Conservation (phyloP, 2,888 invertebrate species). For the Trissoscelio sp. region DNA sequence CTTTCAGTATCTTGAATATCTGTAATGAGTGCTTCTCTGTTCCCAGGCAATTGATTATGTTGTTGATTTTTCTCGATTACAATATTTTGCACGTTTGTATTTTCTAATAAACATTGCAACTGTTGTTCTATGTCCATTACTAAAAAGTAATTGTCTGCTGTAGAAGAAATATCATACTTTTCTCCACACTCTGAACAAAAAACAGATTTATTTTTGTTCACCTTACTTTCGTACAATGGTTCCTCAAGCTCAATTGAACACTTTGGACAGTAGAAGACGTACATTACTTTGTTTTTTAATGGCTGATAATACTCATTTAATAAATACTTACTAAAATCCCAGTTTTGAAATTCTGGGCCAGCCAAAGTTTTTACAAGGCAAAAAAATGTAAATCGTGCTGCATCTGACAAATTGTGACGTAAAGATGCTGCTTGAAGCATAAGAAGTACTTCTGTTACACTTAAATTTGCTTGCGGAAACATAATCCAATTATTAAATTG, state of each 20-base stretch:
- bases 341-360: conserved; percentile 48
- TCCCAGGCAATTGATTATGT: too few relatives aligned
- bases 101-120: too few relatives aligned
- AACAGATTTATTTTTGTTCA: conserved; percentile 16
- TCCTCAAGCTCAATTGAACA: conserved; percentile 14
- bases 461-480: conserved; percentile 44
- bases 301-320: too few relatives aligned
- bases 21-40: too few relatives aligned
- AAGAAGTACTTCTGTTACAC: conserved; percentile 37
- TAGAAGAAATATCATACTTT: neutral
- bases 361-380: conserved; percentile 42
- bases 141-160: conserved; percentile 30
- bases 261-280: conserved; percentile 32
- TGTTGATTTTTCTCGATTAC: too few relatives aligned
- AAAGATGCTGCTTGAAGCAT: conserved; percentile 45
- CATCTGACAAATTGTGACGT: conserved; percentile 38
- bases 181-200: neutral
- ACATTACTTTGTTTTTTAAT: too few relatives aligned
- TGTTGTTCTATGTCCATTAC: conserved; percentile 10
- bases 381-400: conserved; percentile 38
- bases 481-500: conserved; percentile 54
- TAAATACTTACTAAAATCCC: conserved; percentile 16
- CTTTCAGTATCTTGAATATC: too few relatives aligned
- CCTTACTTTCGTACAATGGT: neutral
- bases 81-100: too few relatives aligned